Evolutionary conservation across 2,113 vertebrate genomes (phyloP), one percentile per base, ranked within the genome.

Genomic region (Eulemur macaco): DNA sequence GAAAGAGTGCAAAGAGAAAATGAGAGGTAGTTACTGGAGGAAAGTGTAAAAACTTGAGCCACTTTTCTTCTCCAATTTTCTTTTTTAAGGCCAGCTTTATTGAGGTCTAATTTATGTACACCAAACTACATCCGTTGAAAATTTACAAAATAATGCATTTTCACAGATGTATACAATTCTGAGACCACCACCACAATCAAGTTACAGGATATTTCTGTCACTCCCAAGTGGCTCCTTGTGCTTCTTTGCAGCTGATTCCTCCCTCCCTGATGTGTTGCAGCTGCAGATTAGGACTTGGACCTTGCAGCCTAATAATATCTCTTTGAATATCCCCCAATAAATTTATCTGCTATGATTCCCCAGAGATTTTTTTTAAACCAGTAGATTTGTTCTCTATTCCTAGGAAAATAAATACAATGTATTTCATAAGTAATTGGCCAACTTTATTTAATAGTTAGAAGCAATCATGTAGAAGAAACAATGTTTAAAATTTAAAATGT

Each of bases 241-340:
- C 12, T 52, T 15, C n/a, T 81, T 31, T 17, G 14, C 3, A 47
- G 4, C 47, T 1, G 0, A 0, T 18, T 23, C 18, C 8, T 71
- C 2, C 10, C 11, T 54, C 7, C 20, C 18, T 23, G 2, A 10
- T 14, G 11, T 37, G 25, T 14, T 73, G 17, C 50, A 81, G 15
- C 69, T 78, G 7, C 39, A 50, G 37, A 5, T 4, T 2, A 10
- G 23, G 12, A 42, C 6, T 52, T 4, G 21, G 39, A 34, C 39
- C 54, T 34, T 71, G 34, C 8, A 73, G 29, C 34, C 63, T 42
- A 27, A 50, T 68, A 37, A 6, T 52, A 25, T 34, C 15, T 37
- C 37, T 73, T 37, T 2, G 17, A 39, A 8, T 1, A 3, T 74
- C n/a, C 37, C 34, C 12, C 85, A 60, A 34, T 58, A 66, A 42